Evolutionary conservation across 2,113 vertebrate species (phyloP).

Genomic region (Polyodon spathula): DNA sequence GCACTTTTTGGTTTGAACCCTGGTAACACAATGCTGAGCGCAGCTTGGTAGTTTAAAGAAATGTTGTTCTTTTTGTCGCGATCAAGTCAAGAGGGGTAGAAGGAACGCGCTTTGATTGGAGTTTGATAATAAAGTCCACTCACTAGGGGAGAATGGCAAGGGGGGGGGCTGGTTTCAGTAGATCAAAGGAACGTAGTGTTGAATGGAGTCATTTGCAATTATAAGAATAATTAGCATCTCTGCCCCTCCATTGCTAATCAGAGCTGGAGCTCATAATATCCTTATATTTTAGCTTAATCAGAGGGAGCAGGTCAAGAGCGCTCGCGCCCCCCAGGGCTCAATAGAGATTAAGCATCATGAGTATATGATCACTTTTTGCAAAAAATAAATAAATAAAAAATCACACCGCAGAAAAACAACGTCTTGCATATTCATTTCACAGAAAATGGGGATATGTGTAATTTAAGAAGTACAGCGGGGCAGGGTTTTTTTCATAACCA

Average conservation of each 20-base stretch:
- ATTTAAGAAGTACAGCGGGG: too few species aligned
- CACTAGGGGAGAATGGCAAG: constrained; percentile 12
- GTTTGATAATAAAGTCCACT: constrained; percentile 19
- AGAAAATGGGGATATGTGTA: too few species aligned
- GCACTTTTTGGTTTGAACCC: too few species aligned
- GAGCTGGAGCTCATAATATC: constrained; percentile 62
- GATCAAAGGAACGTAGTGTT: constrained; percentile 53
- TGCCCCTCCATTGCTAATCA: constrained; percentile 71
- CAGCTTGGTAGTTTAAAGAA: too few species aligned
- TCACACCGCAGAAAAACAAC: too few species aligned
- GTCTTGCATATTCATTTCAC: too few species aligned
- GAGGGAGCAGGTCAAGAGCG: constrained; percentile 67
- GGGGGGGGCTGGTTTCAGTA: constrained; percentile 42
- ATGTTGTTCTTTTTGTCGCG: too few species aligned
- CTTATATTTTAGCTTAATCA: constrained; percentile 76
- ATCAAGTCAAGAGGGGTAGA: too few species aligned
- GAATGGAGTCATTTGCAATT: constrained; percentile 72
- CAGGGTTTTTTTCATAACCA: too few species aligned
- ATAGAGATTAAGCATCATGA: constrained; percentile 65
- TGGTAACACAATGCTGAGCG: too few species aligned
- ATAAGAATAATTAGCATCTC: constrained; percentile 65
- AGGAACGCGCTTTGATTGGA: constrained; percentile 26
- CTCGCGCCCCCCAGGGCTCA: constrained; percentile 56
- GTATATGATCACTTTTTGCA: constrained; percentile 62
- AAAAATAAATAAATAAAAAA: constrained; percentile 57